A percentile compares a stretch with the other conserved stretches of the same genome.
These are phyloP conservation scores for Napeogenes inachia DNA, from an alignment of 2,888 invertebrate genomes.

Conservation along the genomic window DNA sequence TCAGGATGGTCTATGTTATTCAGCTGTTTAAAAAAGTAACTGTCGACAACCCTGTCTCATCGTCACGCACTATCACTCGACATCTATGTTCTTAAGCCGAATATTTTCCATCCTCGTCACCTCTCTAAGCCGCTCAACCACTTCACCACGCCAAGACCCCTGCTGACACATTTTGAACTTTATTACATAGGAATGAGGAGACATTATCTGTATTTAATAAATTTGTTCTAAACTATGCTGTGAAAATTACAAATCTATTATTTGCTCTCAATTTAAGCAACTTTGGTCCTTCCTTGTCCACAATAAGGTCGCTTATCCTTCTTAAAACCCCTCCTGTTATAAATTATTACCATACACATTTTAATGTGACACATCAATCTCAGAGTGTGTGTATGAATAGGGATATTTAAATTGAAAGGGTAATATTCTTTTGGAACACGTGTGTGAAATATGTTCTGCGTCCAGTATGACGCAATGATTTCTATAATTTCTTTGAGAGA, in stretches of 20 bases:
- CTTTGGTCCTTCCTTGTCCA: slow-evolving; percentile 28
- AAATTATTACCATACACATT: slow-evolving; percentile 56
- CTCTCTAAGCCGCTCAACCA: slow-evolving; percentile 40
- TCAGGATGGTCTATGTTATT: too few species aligned
- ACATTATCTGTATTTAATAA: slow-evolving; percentile 27
- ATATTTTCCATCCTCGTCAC: slow-evolving; percentile 74
- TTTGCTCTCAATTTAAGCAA: slow-evolving; percentile 11
- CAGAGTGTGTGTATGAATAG: slow-evolving; percentile 52
- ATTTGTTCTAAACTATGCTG: slow-evolving; percentile 15
- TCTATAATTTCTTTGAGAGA: slow-evolving; percentile 24
- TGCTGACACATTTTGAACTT: slow-evolving; percentile 32
- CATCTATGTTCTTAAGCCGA: slow-evolving; percentile 65
- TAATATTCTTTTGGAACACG: slow-evolving; percentile 48
- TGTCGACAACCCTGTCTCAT: slow-evolving; percentile 51
- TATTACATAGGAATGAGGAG: not conserved
- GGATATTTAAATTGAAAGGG: slow-evolving; percentile 59
- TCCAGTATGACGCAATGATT: slow-evolving; percentile 33
- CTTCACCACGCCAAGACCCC: not conserved
- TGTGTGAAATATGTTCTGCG: slow-evolving; percentile 42
- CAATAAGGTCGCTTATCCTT: slow-evolving; percentile 12
- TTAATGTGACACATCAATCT: slow-evolving; percentile 63
- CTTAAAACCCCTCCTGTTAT: slow-evolving; percentile 31
- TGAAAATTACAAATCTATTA: slow-evolving; percentile 21
- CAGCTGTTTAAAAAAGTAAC: slow-evolving; percentile 1
- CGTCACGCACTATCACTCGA: slow-evolving; percentile 67